Conservation (phyloP, 2,888 invertebrate genomes). For the Chelonus formosanus region DNA sequence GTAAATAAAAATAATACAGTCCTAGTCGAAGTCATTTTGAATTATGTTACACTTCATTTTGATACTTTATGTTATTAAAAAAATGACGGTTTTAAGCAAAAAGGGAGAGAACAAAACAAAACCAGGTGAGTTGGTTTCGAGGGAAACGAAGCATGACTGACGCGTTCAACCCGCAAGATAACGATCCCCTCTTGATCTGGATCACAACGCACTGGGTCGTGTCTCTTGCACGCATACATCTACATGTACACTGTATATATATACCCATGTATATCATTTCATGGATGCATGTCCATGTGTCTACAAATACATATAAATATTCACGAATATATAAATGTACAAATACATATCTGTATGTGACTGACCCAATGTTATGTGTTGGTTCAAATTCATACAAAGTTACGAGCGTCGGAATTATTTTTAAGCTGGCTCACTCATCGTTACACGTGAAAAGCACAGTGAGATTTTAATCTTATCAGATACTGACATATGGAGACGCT, state of each 20-base stretch:
- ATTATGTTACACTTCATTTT: neutral
- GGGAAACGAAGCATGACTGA: slow-evolving; percentile 60
- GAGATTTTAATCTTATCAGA: slow-evolving; percentile 52
- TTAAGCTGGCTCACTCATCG: slow-evolving; percentile 35
- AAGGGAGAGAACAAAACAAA: slow-evolving; percentile 45
- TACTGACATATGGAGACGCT: slow-evolving; percentile 40
- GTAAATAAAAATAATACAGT: slow-evolving; percentile 29
- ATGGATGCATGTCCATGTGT: no score
- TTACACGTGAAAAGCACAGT: slow-evolving; percentile 43
- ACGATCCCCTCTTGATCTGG: slow-evolving; percentile 61
- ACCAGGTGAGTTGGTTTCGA: slow-evolving; percentile 63
- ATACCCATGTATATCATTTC: neutral
- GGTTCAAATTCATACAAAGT: neutral
- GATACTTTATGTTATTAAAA: slow-evolving; percentile 12
- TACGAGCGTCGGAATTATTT: slow-evolving; percentile 43
- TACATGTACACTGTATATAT: slow-evolving; percentile 1
- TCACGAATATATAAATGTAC: neutral
- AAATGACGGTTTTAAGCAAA: slow-evolving; percentile 23
- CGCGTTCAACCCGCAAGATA: slow-evolving; percentile 57
- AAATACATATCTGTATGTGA: neutral
- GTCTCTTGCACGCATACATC: slow-evolving; percentile 44
- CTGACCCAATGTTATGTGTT: neutral
- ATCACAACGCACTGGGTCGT: slow-evolving; percentile 56
- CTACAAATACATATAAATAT: slow-evolving; percentile 8
- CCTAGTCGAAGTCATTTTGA: neutral